phyloP scores from a whole-genome alignment of 2,888 invertebrate genomes.

The Eupithecia dodoneata region DNA sequence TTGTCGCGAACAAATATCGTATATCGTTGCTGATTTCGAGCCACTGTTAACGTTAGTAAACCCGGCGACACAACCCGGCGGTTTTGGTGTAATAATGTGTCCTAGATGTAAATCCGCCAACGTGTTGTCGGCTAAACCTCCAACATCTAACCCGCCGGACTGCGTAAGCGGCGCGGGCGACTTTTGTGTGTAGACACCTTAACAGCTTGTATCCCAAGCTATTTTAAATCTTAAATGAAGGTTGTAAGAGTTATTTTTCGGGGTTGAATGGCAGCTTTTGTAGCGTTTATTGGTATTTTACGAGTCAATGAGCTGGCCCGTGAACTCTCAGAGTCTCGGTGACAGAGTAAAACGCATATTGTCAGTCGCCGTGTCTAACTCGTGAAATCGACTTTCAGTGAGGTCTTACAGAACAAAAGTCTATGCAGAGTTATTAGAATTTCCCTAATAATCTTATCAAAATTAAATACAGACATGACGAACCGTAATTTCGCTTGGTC shows the following conservation, averaged over 20 bases:
- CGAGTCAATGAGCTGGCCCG: slow-evolving; percentile 67
- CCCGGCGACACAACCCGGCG: background rate
- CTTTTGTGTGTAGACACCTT: background rate
- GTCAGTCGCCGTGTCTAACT: slow-evolving; percentile 80
- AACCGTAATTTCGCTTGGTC: background rate
- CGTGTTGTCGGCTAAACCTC: background rate
- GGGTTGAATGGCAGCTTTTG: slow-evolving; percentile 49
- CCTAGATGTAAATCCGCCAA: background rate
- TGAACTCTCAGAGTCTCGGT: slow-evolving; percentile 62
- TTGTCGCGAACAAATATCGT: background rate
- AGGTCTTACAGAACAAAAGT: slow-evolving; percentile 54
- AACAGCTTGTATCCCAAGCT: slow-evolving; percentile 19
- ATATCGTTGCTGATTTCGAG: background rate
- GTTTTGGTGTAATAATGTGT: background rate
- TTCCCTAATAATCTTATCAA: slow-evolving; percentile 3
- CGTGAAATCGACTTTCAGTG: slow-evolving; percentile 78
- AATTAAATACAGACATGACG: background rate
- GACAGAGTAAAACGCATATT: slow-evolving; percentile 76
- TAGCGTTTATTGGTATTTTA: slow-evolving; percentile 66
- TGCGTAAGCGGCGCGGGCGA: background rate
- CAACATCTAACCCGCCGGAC: background rate
- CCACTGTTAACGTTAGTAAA: background rate
- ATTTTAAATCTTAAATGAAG: slow-evolving; percentile 33
- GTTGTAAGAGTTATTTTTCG: slow-evolving; percentile 27
- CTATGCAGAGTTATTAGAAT: slow-evolving; percentile 33